phyloP scores from a whole-genome alignment of 2,797 vertebrate species.

The Esox lucius region DNA sequence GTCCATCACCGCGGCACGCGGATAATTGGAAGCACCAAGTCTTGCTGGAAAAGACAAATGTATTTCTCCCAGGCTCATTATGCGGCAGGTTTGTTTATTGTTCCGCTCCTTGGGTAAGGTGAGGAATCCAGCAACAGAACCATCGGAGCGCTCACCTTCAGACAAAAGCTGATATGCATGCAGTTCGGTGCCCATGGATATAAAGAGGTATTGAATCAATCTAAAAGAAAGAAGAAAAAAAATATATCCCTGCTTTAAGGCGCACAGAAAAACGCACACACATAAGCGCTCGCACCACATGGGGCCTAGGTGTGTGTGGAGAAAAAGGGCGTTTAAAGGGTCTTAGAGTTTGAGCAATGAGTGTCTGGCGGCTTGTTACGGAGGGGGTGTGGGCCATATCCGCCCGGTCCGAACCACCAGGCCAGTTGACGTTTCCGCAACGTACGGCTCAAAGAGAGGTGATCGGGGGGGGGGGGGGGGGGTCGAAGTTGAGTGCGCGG shows the following conservation, averaged over 20 bases:
- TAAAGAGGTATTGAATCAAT: neutral
- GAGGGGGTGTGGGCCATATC: neutral
- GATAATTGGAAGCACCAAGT: neutral
- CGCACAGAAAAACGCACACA: neutral
- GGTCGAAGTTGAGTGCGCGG: constrained; percentile 2
- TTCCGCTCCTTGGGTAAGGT: neutral
- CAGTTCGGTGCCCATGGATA: neutral
- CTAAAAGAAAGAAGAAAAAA: no score
- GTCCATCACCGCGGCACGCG: neutral
- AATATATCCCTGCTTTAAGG: neutral
- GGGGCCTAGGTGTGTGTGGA: neutral
- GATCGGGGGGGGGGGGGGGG: neutral
- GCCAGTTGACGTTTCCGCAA: neutral
- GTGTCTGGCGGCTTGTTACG: neutral
- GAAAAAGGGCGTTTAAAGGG: neutral
- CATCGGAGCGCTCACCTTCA: neutral
- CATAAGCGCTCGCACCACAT: neutral
- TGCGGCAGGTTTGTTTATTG: neutral
- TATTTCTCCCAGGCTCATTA: neutral
- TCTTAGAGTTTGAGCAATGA: neutral
- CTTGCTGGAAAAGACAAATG: neutral
- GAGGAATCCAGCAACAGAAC: neutral
- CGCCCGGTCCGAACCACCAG: neutral
- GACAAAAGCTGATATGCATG: neutral
- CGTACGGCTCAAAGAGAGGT: neutral